Evolutionary conservation across 2,113 vertebrate species (phyloP).

Genomic region (Vicugna pacos): DNA sequence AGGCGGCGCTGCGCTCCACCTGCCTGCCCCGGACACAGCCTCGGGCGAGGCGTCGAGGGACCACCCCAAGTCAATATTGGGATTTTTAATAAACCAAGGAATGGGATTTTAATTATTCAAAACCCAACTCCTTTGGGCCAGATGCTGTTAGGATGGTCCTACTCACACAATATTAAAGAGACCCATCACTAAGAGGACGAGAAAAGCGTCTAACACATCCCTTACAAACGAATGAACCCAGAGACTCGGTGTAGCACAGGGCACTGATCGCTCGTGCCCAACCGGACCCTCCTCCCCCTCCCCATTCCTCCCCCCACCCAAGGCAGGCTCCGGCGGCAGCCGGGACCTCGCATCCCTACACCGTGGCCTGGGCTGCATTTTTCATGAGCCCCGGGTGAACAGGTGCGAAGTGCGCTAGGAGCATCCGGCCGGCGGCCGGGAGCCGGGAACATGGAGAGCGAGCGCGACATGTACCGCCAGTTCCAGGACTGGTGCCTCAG

Average conservation of each 20-base stretch:
- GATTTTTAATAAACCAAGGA: constrained; percentile 81
- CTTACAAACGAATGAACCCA: constrained; percentile 69
- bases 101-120: constrained; percentile 86
- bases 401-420: constrained; percentile 88
- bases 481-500: constrained; percentile 94
- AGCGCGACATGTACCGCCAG: constrained; percentile 93
- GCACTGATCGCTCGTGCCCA: constrained; percentile 82
- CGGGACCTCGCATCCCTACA: constrained; percentile 83
- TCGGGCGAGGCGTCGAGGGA: constrained; percentile 78
- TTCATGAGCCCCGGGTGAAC: constrained; percentile 88
- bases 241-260: constrained; percentile 73
- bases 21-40: constrained; percentile 82
- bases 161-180: constrained; percentile 84
- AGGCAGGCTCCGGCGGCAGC: constrained; percentile 81
- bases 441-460: constrained; percentile 89
- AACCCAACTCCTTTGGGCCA: constrained; percentile 78
- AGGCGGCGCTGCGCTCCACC: constrained; percentile 79
- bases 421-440: constrained; percentile 79
- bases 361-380: constrained; percentile 82
- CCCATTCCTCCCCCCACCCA: constrained; percentile 47
- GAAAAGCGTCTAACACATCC: constrained; percentile 79
- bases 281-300: constrained; percentile 63
- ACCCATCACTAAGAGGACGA: constrained; percentile 82
- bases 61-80: constrained; percentile 78
- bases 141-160: constrained; percentile 88